A percentile compares a stretch with the other conserved stretches of the same genome.
phyloP scores from a whole-genome alignment of 2,888 invertebrate species.

The Lycocerus yunnanus region DNA sequence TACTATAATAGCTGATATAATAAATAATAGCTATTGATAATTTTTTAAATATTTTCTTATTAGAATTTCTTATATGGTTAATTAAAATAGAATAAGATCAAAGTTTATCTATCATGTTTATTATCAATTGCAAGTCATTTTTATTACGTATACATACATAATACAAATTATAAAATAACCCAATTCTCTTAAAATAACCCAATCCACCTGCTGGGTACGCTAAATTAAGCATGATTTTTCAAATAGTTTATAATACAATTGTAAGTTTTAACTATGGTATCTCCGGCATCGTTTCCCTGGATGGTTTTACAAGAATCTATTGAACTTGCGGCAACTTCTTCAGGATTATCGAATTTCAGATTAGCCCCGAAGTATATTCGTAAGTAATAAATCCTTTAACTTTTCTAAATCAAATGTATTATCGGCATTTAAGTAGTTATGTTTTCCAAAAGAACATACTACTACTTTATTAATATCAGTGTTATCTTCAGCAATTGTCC shows the following conservation, averaged over 20 bases:
- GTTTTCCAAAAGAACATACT: not conserved
- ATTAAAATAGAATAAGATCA: too few relatives aligned
- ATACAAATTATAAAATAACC: too few relatives aligned
- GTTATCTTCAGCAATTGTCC: not conserved
- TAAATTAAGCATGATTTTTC: too few relatives aligned
- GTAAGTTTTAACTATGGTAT: not conserved
- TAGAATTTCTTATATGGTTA: too few relatives aligned
- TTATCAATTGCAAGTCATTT: too few relatives aligned
- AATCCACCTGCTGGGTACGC: too few relatives aligned
- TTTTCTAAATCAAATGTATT: not conserved
- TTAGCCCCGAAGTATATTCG: not conserved
- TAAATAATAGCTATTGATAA: too few relatives aligned
- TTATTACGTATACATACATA: too few relatives aligned
- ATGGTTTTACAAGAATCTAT: not conserved
- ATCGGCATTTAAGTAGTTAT: not conserved
- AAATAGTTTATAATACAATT: not conserved
- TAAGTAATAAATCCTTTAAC: not conserved
- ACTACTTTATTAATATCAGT: not conserved
- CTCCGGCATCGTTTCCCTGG: not conserved
- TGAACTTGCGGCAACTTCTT: not conserved
- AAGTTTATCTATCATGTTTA: too few relatives aligned
- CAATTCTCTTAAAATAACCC: too few relatives aligned
- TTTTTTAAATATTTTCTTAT: too few relatives aligned
- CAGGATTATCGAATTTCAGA: not conserved
- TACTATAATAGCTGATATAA: too few relatives aligned